These are phyloP conservation scores for Neogobius melanostomus DNA, from an alignment of 2,113 vertebrate genomes.

Conservation along the genomic window DNA sequence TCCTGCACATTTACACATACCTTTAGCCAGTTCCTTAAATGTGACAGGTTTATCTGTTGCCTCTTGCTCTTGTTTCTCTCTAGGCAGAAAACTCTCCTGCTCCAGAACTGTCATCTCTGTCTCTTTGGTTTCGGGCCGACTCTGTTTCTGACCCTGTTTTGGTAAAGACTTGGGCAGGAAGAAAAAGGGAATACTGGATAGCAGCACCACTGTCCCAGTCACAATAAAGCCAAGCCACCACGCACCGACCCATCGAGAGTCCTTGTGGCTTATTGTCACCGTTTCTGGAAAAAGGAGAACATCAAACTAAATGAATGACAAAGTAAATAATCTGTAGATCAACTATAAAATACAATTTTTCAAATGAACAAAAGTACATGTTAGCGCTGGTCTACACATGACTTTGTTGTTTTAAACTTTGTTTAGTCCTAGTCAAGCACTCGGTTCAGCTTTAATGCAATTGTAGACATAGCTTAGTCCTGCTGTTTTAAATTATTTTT, in stretches of 20 bases:
- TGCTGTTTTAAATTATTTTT: too few species aligned
- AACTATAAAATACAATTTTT: too few species aligned
- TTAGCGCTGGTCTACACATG: too few species aligned
- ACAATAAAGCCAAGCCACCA: conserved; percentile 96
- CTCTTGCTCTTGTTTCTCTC: conserved; percentile 41
- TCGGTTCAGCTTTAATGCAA: too few species aligned
- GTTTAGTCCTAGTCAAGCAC: too few species aligned
- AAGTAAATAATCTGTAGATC: background rate
- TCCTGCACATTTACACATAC: conserved; percentile 46
- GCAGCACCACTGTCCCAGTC: conserved; percentile 78
- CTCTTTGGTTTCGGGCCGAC: conserved; percentile 18
- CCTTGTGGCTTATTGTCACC: conserved; percentile 83
- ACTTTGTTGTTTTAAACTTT: too few species aligned
- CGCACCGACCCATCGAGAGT: conserved; percentile 92
- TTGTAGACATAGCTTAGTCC: too few species aligned
- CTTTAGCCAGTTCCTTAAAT: conserved; percentile 83
- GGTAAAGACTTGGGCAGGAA: conserved; percentile 86
- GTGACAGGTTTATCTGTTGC: conserved; percentile 56
- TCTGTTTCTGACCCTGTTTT: conserved; percentile 63
- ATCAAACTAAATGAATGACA: background rate
- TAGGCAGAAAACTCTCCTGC: conserved; percentile 69
- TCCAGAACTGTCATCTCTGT: conserved; percentile 49
- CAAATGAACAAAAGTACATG: too few species aligned
- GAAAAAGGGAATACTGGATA: conserved; percentile 91
- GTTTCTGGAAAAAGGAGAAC: conserved; percentile 69